These are phyloP conservation scores for Danio aesculapii DNA, from an alignment of 2,797 vertebrate genomes.

Conservation along the genomic window DNA sequence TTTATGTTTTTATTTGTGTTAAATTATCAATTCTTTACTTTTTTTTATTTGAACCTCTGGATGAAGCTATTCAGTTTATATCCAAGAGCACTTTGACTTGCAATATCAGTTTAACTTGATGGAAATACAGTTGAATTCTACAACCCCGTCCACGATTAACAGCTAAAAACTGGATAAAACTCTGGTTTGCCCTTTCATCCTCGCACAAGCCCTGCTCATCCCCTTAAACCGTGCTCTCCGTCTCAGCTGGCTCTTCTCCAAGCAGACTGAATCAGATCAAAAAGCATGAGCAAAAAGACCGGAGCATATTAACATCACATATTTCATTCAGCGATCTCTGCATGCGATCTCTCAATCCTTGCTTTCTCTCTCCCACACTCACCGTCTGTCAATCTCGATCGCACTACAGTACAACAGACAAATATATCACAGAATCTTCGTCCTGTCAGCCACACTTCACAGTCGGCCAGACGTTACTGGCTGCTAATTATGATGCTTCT, in stretches of 20 bases:
- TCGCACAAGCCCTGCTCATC: conserved; percentile 40
- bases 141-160: conserved; percentile 17
- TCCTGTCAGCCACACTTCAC: conserved; percentile 4
- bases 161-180: conserved; percentile 49
- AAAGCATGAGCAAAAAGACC: conserved; percentile 65
- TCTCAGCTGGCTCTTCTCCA: conserved; percentile 60
- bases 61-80: not conserved
- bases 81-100: conserved; percentile 2
- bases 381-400: not conserved
- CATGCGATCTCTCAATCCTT: conserved; percentile 1
- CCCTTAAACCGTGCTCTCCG: conserved; percentile 49
- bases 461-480: not conserved
- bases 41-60: not conserved
- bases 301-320: conserved; percentile 68
- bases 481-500: conserved; percentile 26
- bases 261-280: conserved; percentile 71
- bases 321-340: conserved; percentile 47
- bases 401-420: not conserved
- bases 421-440: conserved; percentile 2
- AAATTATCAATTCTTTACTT: not conserved
- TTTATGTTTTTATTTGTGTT: not conserved
- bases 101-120: not conserved
- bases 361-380: not conserved
- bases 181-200: conserved; percentile 48
- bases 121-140: conserved; percentile 32